These are phyloP conservation scores for Lepidotrigona ventralis DNA, from an alignment of 1,140 invertebrate genomes.

Conservation along the genomic window DNA sequence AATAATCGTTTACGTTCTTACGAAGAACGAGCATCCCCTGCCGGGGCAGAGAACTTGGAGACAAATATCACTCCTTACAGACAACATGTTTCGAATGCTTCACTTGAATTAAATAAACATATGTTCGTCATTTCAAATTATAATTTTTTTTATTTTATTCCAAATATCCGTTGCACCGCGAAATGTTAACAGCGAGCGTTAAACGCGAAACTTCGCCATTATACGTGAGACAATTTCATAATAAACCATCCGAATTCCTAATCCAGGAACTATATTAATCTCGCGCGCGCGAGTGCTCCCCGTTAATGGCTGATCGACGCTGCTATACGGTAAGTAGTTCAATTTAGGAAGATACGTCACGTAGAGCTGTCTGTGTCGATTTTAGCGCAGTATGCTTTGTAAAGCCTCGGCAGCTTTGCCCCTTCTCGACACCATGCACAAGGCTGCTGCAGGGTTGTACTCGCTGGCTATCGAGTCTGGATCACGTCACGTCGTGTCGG, in stretches of 20 bases:
- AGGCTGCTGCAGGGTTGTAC: constrained; percentile 64
- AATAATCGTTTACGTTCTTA: neutral
- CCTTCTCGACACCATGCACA: constrained; percentile 58
- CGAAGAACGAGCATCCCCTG: neutral
- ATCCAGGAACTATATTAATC: constrained; percentile 42
- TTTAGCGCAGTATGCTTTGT: constrained; percentile 57
- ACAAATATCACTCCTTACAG: too few species aligned
- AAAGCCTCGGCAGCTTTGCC: constrained; percentile 62
- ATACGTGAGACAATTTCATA: neutral
- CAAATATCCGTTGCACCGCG: too few species aligned
- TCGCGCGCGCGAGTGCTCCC: neutral
- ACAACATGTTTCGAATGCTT: too few species aligned
- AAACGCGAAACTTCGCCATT: neutral
- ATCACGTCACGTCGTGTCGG: constrained; percentile 78
- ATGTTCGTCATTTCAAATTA: too few species aligned
- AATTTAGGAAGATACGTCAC: constrained; percentile 64
- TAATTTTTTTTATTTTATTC: too few species aligned
- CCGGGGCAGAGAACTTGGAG: too few species aligned
- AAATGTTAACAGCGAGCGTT: neutral
- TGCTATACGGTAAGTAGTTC: constrained; percentile 48
- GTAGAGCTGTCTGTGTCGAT: constrained; percentile 61
- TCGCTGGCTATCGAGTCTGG: constrained; percentile 73
- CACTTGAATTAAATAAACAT: too few species aligned
- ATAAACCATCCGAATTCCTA: neutral
- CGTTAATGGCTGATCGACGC: neutral